Conservation (phyloP, 2,888 invertebrate species). For the Helleia helle region DNA sequence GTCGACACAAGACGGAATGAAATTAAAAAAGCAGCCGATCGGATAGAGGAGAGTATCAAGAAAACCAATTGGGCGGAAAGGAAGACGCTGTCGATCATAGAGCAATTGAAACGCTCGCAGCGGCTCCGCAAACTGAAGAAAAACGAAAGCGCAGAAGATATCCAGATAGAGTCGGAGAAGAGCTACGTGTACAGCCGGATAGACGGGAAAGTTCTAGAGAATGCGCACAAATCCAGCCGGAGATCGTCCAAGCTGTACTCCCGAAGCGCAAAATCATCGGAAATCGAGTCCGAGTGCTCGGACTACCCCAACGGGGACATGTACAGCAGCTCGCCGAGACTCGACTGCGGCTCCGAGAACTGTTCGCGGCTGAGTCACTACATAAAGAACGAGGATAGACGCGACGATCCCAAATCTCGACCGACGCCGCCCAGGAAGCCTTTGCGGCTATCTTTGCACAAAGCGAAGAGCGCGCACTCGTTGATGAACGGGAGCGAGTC, state of each 20-base stretch:
- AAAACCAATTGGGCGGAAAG: conserved; percentile 68
- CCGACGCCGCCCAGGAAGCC: conserved; percentile 92
- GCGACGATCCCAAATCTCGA: conserved; percentile 66
- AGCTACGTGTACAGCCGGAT: conserved; percentile 58
- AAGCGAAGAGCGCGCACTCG: conserved; percentile 87
- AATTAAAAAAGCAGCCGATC: conserved; percentile 52
- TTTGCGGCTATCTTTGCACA: conserved; percentile 84
- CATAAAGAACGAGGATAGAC: conserved; percentile 51
- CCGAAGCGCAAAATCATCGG: conserved; percentile 81
- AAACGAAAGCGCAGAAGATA: conserved; percentile 60
- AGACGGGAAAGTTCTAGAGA: conserved; percentile 68
- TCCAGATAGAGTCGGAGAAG: conserved; percentile 62
- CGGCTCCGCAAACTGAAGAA: conserved; percentile 53
- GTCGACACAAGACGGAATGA: conserved; percentile 42
- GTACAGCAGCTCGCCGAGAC: conserved; percentile 51
- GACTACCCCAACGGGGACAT: conserved; percentile 61
- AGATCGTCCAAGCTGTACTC: conserved; percentile 62
- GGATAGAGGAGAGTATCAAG: conserved; percentile 63
- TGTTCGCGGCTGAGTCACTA: conserved; percentile 58
- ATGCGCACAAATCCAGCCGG: conserved; percentile 68
- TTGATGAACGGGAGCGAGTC: conserved; percentile 64
- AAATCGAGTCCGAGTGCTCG: conserved; percentile 84
- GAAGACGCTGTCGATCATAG: conserved; percentile 62
- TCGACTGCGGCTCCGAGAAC: conserved; percentile 76
- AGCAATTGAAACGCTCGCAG: conserved; percentile 60